These are phyloP conservation scores for Tyria jacobaeae DNA, from an alignment of 2,888 invertebrate species.

Conservation along the genomic window DNA sequence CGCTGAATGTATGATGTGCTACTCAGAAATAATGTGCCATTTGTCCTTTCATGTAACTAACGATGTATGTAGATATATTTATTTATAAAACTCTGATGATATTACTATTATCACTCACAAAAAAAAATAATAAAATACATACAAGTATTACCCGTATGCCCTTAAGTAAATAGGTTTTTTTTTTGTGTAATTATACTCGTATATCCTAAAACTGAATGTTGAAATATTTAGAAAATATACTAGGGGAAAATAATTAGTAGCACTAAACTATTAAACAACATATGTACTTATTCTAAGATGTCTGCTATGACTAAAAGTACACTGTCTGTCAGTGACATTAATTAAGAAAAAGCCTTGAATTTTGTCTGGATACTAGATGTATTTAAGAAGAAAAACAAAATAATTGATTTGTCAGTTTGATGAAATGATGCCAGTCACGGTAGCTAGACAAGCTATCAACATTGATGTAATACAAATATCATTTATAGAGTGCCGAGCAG, in stretches of 20 bases:
- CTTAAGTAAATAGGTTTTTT: not conserved
- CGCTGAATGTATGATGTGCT: conserved; percentile 16
- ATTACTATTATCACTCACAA: not conserved
- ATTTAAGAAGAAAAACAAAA: conserved; percentile 8
- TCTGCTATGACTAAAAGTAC: too few relatives aligned
- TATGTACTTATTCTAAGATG: too few relatives aligned
- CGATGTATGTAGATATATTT: not conserved
- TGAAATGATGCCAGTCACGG: conserved; percentile 26
- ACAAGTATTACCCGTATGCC: not conserved
- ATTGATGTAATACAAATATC: conserved; percentile 34
- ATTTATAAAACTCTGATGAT: not conserved
- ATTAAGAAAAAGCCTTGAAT: not conserved
- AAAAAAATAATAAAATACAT: too few relatives aligned
- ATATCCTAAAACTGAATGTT: not conserved
- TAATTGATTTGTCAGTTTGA: conserved; percentile 19
- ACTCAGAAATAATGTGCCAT: conserved; percentile 15
- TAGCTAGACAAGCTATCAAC: conserved; percentile 28
- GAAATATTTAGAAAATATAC: not conserved
- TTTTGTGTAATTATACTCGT: not conserved
- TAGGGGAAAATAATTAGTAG: not conserved
- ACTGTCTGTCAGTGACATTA: not conserved
- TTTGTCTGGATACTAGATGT: not conserved
- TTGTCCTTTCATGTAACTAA: conserved; percentile 13
- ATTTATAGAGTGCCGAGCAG: conserved; percentile 27
- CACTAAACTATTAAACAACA: too few relatives aligned